Evolutionary conservation across 2,113 vertebrate genomes (phyloP).

Genomic region (Caranx ignobilis): DNA sequence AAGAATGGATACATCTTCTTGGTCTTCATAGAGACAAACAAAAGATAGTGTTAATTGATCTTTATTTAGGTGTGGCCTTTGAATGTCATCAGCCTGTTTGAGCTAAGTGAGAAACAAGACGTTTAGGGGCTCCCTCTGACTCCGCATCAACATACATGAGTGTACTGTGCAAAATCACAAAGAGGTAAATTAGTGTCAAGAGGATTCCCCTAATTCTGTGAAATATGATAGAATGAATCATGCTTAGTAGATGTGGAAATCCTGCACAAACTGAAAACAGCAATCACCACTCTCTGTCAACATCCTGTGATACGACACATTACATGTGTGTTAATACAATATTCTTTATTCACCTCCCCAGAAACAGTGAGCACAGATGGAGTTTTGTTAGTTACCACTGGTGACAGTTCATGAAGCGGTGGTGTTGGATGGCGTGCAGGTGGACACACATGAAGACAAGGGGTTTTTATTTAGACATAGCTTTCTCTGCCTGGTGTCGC

Average conservation of each 20-base stretch:
- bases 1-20: neutral
- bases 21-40: constrained; percentile 16
- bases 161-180: constrained; percentile 47
- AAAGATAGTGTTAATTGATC: neutral
- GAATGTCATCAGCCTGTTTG: neutral
- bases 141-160: constrained; percentile 22
- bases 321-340: constrained; percentile 38
- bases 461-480: constrained; percentile 87
- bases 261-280: constrained; percentile 17
- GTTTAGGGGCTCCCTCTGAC: constrained; percentile 21
- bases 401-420: constrained; percentile 47
- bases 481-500: constrained; percentile 93
- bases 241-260: constrained; percentile 33
- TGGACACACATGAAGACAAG: constrained; percentile 16
- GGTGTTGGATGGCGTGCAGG: constrained; percentile 47
- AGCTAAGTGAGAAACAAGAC: constrained; percentile 15
- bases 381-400: constrained; percentile 50
- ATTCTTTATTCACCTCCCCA: constrained; percentile 28
- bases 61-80: neutral
- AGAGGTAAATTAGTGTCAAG: constrained; percentile 29
- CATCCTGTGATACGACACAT: constrained; percentile 25
- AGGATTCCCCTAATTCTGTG: constrained; percentile 42
- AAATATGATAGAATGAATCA: constrained; percentile 21
- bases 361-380: constrained; percentile 57
- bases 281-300: constrained; percentile 6